Evolutionary conservation across 2,888 invertebrate species (phyloP).

Genomic region (Agonopterix arenella): DNA sequence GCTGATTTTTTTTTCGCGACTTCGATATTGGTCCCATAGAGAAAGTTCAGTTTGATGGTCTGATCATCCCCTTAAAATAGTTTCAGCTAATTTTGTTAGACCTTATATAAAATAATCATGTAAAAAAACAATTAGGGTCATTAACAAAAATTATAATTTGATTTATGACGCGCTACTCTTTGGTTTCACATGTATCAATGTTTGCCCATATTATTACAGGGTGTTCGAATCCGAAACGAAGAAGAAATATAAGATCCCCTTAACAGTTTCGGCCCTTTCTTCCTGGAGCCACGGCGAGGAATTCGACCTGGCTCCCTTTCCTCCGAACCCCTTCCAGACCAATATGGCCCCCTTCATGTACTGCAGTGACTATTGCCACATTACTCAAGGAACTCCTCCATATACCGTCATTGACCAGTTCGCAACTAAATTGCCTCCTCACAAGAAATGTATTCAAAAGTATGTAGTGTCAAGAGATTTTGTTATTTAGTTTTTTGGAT

Average conservation of each 20-base stretch:
- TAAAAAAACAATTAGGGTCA: no score
- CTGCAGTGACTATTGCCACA: constrained; percentile 66
- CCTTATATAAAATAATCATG: no score
- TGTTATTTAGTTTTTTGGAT: not conserved
- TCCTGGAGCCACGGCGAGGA: constrained; percentile 54
- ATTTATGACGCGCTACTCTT: no score
- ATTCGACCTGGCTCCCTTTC: constrained; percentile 54
- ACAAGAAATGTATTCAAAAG: constrained; percentile 33
- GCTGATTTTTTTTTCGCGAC: no score
- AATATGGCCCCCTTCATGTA: constrained; percentile 69
- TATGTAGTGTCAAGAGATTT: constrained; percentile 49
- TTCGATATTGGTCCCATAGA: no score
- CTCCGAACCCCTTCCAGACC: constrained; percentile 63
- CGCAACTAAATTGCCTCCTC: constrained; percentile 31
- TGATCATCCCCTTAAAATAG: no score
- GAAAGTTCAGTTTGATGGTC: no score
- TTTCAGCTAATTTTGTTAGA: no score
- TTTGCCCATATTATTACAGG: constrained; percentile 23
- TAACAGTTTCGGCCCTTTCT: constrained; percentile 38
- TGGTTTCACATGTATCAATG: not conserved
- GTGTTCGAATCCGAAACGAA: constrained; percentile 58
- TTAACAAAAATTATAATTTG: no score
- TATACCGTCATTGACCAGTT: constrained; percentile 55
- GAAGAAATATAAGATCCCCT: constrained; percentile 53
- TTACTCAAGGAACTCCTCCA: constrained; percentile 55